Evolutionary conservation across 2,888 invertebrate genomes (phyloP).

Genomic region (Heliconius erato): DNA sequence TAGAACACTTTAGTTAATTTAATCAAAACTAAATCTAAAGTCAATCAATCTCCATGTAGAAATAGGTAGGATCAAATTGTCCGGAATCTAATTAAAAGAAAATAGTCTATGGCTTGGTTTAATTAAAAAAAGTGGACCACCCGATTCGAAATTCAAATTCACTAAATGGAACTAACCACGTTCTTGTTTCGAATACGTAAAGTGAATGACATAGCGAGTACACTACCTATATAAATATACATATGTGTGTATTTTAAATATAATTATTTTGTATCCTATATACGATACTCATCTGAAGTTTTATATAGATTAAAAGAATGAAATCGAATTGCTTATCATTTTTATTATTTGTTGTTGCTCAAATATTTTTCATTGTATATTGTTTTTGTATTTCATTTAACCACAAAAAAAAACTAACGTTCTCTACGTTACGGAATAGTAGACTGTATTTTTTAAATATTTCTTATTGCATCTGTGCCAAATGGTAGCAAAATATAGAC

Average conservation of each 20-base stretch:
- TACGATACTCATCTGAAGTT: too few species aligned
- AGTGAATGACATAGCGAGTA: slow-evolving; percentile 20
- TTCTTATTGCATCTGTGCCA: not conserved
- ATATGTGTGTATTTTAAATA: too few species aligned
- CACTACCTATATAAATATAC: not conserved
- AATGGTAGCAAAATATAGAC: not conserved
- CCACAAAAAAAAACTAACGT: too few species aligned
- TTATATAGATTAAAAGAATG: too few species aligned
- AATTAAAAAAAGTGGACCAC: slow-evolving; percentile 51
- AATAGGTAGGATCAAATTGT: slow-evolving; percentile 27
- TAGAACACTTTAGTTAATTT: not conserved
- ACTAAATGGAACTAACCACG: slow-evolving; percentile 63
- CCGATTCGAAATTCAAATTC: slow-evolving; percentile 60
- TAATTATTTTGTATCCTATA: too few species aligned
- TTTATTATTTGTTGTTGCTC: too few species aligned
- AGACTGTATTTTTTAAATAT: not conserved
- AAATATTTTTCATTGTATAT: too few species aligned
- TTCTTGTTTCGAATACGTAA: slow-evolving; percentile 54
- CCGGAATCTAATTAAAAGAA: slow-evolving; percentile 44
- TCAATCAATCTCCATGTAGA: slow-evolving; percentile 16
- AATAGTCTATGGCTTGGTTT: slow-evolving; percentile 58
- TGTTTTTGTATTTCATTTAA: too few species aligned
- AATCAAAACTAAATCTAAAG: slow-evolving; percentile 1
- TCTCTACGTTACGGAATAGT: not conserved
- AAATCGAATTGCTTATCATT: too few species aligned